Percentiles rank a stretch among this genome's conserved stretches.
Conservation (phyloP, 1,140 invertebrate species). For the Aphidius gifuensis region DNA sequence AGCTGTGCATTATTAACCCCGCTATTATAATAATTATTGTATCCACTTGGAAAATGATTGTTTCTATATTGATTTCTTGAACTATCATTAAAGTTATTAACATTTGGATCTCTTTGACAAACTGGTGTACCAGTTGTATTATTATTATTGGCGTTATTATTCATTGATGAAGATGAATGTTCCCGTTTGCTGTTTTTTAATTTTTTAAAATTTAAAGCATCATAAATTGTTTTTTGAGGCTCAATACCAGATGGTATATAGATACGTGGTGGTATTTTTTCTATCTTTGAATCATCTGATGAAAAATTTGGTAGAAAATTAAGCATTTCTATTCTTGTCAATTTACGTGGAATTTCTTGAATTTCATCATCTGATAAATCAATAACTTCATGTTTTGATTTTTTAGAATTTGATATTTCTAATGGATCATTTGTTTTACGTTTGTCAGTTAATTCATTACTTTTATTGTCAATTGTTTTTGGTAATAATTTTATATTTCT, state of each 20-base stretch:
- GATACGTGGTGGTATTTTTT: slow-evolving; percentile 26
- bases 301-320: slow-evolving; percentile 48
- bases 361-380: slow-evolving; percentile 52
- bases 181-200: slow-evolving; percentile 26
- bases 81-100: too few species aligned
- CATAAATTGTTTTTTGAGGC: slow-evolving; percentile 38
- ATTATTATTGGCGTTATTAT: neutral
- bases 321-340: slow-evolving; percentile 45
- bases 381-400: slow-evolving; percentile 15
- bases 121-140: too few species aligned
- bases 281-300: slow-evolving; percentile 25
- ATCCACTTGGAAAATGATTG: too few species aligned
- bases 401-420: neutral
- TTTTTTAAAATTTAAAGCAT: slow-evolving; percentile 28
- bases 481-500: slow-evolving; percentile 49
- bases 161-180: neutral
- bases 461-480: slow-evolving; percentile 40
- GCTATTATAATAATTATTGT: too few species aligned
- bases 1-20: too few species aligned
- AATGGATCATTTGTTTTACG: neutral
- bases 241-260: slow-evolving; percentile 44
- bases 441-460: neutral
- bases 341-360: slow-evolving; percentile 40
- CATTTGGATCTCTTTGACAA: too few species aligned
- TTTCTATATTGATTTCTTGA: too few species aligned